Base-by-base conservation (phyloP, 2,113 vertebrate species). In the Galeopterus variegatus region DNA sequence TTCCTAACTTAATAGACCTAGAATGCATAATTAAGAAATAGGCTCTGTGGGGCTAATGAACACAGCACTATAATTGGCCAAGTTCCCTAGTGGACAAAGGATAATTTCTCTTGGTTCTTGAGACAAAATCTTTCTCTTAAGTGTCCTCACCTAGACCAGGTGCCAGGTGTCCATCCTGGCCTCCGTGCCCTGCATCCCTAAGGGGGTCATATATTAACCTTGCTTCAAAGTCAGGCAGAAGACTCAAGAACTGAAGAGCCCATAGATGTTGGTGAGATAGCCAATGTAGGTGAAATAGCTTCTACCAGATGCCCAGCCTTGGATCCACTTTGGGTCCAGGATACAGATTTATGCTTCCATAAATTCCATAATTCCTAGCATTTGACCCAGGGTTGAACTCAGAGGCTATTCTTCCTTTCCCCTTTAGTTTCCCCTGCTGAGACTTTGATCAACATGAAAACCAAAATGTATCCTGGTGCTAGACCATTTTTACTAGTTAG, bases 1-100 rank as follows among this genome's bases (percentile, higher is more conserved):
- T 70, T 8, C 28, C 33, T 54, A 54, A 19, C 75, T 90, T 94
- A 95, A 73, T 12, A 91, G 19, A 79, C 8, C 5, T 36, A 91
- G 97, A 73, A 95, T n/a, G 90, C 14, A 88, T 45, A 79, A 80
- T 80, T 92, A 76, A 88, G 65, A 91, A 90, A 88, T 17, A 85
- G 21, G 0, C 9, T 93, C 65, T 65, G 14, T 24, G 7, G 15
- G 24, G 9, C n/a, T 85, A 94, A 93, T 86, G 82, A 79, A 9
- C 10, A 73, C 1, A 50, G 48, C 48, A 56, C 52, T 88, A 48
- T 64, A 76, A 93, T 10, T 76, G 24, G 21, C 48, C 19, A 73
- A 50, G 41, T 73, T 86, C 31, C 17, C 45, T 73, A 48, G 21
- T 15, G 8, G 14, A 89, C n/a, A 92, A 67, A 23, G 41, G 41